These are phyloP conservation scores for Rhynchophorus ferrugineus DNA, from an alignment of 1,140 invertebrate species.

Conservation along the genomic window DNA sequence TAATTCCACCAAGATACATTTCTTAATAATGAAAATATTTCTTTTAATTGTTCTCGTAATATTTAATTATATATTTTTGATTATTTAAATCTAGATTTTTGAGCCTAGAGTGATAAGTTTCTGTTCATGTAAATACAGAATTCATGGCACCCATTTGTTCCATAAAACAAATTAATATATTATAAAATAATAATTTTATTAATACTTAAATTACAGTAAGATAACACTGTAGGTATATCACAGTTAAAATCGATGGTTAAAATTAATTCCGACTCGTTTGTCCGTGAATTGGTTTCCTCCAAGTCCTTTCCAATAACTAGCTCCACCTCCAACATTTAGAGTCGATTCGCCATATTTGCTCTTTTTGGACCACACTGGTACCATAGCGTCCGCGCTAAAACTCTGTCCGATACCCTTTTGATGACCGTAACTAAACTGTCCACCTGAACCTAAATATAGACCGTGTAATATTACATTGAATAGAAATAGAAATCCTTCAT, in stretches of 20 bases:
- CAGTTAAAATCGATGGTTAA: constrained; percentile 13
- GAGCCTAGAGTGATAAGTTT: too few relatives aligned
- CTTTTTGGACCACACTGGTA: constrained; percentile 13
- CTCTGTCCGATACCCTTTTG: constrained; percentile 7
- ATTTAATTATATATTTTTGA: too few relatives aligned
- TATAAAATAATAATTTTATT: too few relatives aligned
- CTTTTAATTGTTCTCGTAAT: too few relatives aligned
- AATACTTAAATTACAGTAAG: too few relatives aligned
- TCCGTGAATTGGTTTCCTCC: constrained; percentile 4
- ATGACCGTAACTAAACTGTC: constrained; percentile 3
- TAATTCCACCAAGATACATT: too few relatives aligned
- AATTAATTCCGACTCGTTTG: constrained; percentile 11
- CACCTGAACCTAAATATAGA: constrained; percentile 6
- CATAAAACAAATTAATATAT: too few relatives aligned
- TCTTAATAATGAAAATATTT: too few relatives aligned
- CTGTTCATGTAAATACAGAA: too few relatives aligned
- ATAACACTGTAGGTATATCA: too few relatives aligned
- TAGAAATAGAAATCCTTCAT: not conserved
- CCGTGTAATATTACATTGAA: not conserved
- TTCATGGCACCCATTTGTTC: too few relatives aligned
- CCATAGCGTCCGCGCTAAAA: constrained; percentile 10
- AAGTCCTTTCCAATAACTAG: constrained; percentile 7
- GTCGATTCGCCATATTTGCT: constrained; percentile 2
- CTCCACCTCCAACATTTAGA: constrained; percentile 14
- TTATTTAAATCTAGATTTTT: too few relatives aligned